Evolutionary conservation across 1,140 invertebrate species (phyloP), one percentile per base, ranked within the genome.

Genomic region (Orchesella cincta): DNA sequence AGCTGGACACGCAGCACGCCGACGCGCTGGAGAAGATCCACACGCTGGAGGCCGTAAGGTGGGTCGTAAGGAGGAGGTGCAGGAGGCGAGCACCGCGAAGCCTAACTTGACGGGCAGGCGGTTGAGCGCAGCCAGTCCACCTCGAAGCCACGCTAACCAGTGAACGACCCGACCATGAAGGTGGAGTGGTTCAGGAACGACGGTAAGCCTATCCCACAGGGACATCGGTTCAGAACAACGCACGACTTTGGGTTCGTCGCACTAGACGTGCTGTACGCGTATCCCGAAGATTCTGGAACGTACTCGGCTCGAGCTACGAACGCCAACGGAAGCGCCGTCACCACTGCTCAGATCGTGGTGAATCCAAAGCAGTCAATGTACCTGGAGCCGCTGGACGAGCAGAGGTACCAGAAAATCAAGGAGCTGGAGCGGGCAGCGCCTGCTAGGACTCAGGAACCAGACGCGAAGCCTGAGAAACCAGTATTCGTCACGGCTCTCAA

Each of bases 121-220:
- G 88, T 90, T 34, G 96, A 87, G 94, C 95, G n/a, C 90, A 93
- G 80, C 92, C 91, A 39, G 94, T 95, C 78, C 97, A 98, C 87
- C 89, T 99, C 83, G 96, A 99, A 87, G 96, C 95, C 23, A 96
- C 94, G 2, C 86, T 99, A 3, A 94, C 96, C 96, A 0, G 94
- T 96, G 0, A 97, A 96, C 84, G 96, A 98, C 87, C 93, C 94
- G 3, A 95, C 94, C 0, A 95, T 98, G 93, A 90, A 92, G 76
- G 94, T 98, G 28, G 95, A 98, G 87, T 98, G 96, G 96, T 97
- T 90, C 85, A 84, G 85, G 76, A 92, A 93, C 84, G 95, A 98
- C 86, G 96, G 95, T 74, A 89, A 90, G 82, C 94, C 95, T 0
- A 91, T 98, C 81, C 91, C 92, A 82, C 93, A 94, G 83, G 90